Conservation (phyloP, 1,140 invertebrate species). For the Trinorchestia longiramus region DNA sequence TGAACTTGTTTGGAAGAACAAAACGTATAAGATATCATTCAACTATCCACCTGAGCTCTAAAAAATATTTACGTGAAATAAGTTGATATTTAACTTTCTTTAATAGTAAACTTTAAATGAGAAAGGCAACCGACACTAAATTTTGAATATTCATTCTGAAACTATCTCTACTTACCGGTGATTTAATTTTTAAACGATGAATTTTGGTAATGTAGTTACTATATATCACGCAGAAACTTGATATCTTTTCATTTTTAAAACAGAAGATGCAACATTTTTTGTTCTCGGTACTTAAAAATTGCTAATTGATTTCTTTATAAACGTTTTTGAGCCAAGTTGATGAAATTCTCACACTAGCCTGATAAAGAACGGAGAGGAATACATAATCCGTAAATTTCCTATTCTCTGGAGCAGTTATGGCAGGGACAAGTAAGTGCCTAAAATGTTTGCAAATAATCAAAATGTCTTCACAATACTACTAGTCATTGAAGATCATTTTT, state of each 20-base stretch:
- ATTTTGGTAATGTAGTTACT: not conserved
- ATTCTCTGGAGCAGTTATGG: not conserved
- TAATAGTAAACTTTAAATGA: too few species aligned
- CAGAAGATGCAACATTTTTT: too few species aligned
- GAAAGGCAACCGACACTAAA: too few species aligned
- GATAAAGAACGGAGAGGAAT: not conserved
- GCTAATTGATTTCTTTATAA: not conserved
- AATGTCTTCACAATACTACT: not conserved
- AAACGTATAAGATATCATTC: too few species aligned
- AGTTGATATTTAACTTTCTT: too few species aligned
- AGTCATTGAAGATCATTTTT: not conserved
- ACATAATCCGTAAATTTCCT: not conserved
- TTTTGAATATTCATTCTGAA: too few species aligned
- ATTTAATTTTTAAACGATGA: not conserved
- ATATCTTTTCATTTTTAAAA: too few species aligned
- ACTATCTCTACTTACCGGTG: not conserved
- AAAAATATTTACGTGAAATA: too few species aligned
- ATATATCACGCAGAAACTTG: not conserved
- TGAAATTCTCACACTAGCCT: not conserved
- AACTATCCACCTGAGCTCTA: too few species aligned
- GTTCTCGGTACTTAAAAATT: not conserved
- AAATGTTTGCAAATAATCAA: not conserved
- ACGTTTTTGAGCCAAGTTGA: not conserved
- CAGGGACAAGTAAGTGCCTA: too few species aligned
- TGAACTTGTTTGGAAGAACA: too few species aligned